A percentile compares a stretch with the other conserved stretches of the same genome.
Conservation (phyloP, 2,797 vertebrate genomes). For the Darevskia mixta region DNA sequence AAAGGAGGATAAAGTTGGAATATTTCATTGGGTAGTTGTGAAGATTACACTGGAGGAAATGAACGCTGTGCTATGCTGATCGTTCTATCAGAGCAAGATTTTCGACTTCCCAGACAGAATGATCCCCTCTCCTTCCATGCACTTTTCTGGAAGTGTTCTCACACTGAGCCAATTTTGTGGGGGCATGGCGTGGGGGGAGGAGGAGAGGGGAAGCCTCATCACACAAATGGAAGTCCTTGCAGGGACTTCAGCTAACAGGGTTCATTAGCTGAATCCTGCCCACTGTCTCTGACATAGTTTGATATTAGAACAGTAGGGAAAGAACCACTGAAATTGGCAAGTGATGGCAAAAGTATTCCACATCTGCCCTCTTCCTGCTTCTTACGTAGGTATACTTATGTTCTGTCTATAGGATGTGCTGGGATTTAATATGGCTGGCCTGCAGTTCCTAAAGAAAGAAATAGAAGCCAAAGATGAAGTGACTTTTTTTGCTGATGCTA, state of each 20-base stretch:
- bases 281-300: not conserved
- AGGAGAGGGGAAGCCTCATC: no score
- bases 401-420: conserved; percentile 85
- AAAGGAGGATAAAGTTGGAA: not conserved
- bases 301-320: not conserved
- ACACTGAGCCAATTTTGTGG: no score
- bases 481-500: conserved; percentile 93
- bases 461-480: conserved; percentile 93
- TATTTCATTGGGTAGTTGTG: not conserved
- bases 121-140: no score
- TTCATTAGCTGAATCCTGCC: no score
- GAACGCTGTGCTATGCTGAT: no score
- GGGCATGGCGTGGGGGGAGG: no score
- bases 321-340: not conserved
- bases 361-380: not conserved
- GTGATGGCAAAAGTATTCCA: not conserved
- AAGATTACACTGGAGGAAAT: not conserved
- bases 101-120: no score
- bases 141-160: no score
- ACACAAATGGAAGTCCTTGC: no score
- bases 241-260: no score
- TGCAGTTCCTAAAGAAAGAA: conserved; percentile 92
- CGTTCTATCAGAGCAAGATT: no score
- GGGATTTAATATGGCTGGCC: conserved; percentile 93
- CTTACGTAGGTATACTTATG: not conserved